Conservation (phyloP, 2,113 vertebrate species). For the Monopterus albus region DNA sequence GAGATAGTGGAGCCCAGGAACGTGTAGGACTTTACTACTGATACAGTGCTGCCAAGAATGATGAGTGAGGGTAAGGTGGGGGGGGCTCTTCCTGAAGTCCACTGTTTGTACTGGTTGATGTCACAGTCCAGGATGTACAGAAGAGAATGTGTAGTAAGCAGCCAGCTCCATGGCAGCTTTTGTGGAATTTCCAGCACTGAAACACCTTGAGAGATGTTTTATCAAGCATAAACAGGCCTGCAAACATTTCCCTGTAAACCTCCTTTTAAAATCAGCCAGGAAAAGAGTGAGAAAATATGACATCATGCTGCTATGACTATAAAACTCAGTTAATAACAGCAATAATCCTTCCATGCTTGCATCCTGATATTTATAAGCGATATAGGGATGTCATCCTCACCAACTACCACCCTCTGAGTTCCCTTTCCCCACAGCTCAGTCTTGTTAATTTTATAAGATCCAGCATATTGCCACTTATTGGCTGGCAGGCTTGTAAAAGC, state of each 20-base stretch:
- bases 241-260: constrained; percentile 68
- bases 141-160: constrained; percentile 22
- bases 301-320: constrained; percentile 51
- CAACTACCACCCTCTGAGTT: constrained; percentile 26
- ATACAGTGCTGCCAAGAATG: no score
- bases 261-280: constrained; percentile 39
- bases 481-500: constrained; percentile 78
- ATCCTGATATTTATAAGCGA: constrained; percentile 69
- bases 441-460: constrained; percentile 83
- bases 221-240: constrained; percentile 68
- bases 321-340: constrained; percentile 50
- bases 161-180: constrained; percentile 46
- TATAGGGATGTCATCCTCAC: constrained; percentile 47
- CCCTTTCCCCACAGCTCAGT: constrained; percentile 54
- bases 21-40: no score
- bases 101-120: no score
- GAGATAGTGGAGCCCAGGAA: no score
- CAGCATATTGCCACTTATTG: constrained; percentile 79
- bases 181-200: constrained; percentile 75
- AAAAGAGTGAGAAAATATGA: constrained; percentile 47
- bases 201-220: constrained; percentile 71
- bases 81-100: no score
- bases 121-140: constrained; percentile 14
- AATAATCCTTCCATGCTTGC: constrained; percentile 40
- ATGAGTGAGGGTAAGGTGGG: no score